Conservation (phyloP, 2,797 vertebrate genomes). For the Platyrinchus mystaceus region DNA sequence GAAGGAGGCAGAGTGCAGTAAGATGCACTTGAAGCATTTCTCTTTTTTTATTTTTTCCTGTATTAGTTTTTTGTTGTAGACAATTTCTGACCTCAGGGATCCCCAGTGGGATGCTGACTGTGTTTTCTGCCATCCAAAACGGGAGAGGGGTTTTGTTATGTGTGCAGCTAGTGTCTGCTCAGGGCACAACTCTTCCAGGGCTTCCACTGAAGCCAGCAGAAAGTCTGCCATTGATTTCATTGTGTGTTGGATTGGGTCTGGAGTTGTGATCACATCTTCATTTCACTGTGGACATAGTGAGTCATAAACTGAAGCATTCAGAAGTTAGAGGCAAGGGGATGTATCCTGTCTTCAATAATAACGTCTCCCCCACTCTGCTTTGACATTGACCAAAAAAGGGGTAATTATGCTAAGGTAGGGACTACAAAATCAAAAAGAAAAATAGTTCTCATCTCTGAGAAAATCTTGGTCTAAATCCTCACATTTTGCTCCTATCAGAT, state of each 20-base stretch:
- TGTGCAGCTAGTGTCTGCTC: not conserved
- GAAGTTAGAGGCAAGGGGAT: not conserved
- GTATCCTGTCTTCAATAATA: not conserved
- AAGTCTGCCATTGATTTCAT: not conserved
- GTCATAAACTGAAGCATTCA: not conserved
- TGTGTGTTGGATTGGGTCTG: not conserved
- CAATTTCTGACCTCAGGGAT: not conserved
- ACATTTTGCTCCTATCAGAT: not conserved
- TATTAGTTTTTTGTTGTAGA: not conserved
- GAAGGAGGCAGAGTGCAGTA: not conserved
- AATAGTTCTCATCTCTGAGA: not conserved
- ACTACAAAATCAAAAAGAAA: slow-evolving; percentile 22
- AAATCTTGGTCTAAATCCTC: not conserved
- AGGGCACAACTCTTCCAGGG: not conserved
- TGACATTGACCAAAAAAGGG: not conserved
- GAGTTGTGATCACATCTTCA: not conserved
- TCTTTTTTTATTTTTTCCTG: not conserved
- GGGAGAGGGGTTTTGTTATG: not conserved
- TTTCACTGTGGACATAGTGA: not conserved
- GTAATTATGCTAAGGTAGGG: not conserved
- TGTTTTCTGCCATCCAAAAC: not conserved
- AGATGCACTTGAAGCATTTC: not conserved
- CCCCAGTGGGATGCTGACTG: not conserved
- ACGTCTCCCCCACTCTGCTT: not conserved
- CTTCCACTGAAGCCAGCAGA: not conserved